A percentile compares a stretch with the other conserved stretches of the same genome.
These are phyloP conservation scores for Ylistrum balloti DNA, from an alignment of 1,140 invertebrate species.

Conservation along the genomic window DNA sequence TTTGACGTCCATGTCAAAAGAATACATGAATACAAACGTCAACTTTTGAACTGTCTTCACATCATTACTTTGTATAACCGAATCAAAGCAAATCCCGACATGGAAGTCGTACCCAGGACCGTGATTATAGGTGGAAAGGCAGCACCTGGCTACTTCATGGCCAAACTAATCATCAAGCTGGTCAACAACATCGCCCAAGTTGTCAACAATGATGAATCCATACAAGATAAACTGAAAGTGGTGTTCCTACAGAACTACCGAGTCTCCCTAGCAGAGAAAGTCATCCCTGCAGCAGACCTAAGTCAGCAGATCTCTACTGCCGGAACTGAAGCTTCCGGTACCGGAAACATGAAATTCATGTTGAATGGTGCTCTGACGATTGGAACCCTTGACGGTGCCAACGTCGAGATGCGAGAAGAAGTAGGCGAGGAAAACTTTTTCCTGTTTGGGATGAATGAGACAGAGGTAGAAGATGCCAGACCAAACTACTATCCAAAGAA, in stretches of 20 bases:
- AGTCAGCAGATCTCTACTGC: conserved; percentile 98
- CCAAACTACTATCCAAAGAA: conserved; percentile 92
- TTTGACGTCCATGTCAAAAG: conserved; percentile 99
- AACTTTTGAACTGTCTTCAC: conserved; percentile 97
- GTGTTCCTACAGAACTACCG: conserved; percentile 98
- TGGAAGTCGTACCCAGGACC: conserved; percentile 92
- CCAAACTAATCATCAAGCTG: conserved; percentile 97
- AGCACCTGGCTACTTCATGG: conserved; percentile 98
- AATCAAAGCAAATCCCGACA: conserved; percentile 94
- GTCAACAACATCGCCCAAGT: conserved; percentile 94
- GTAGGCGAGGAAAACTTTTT: conserved; percentile 99
- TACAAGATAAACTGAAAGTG: conserved; percentile 96
- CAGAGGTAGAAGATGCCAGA: conserved; percentile 92
- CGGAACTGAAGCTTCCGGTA: conserved; percentile 98
- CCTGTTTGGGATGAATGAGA: conserved; percentile 98
- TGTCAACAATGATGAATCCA: conserved; percentile 97
- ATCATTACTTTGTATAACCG: conserved; percentile 98
- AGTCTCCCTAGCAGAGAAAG: conserved; percentile 97
- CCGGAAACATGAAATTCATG: conserved; percentile 95
- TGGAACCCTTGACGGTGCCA: conserved; percentile 98
- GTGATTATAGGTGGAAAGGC: conserved; percentile 99
- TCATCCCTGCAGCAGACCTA: conserved; percentile 99
- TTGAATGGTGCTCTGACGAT: conserved; percentile 98
- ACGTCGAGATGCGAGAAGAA: conserved; percentile 99
- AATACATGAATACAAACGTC: conserved; percentile 99